Percentiles rank a stretch among this genome's conserved stretches.
These are phyloP conservation scores for Papilio gigon DNA, from an alignment of 2,888 invertebrate species.

Conservation along the genomic window DNA sequence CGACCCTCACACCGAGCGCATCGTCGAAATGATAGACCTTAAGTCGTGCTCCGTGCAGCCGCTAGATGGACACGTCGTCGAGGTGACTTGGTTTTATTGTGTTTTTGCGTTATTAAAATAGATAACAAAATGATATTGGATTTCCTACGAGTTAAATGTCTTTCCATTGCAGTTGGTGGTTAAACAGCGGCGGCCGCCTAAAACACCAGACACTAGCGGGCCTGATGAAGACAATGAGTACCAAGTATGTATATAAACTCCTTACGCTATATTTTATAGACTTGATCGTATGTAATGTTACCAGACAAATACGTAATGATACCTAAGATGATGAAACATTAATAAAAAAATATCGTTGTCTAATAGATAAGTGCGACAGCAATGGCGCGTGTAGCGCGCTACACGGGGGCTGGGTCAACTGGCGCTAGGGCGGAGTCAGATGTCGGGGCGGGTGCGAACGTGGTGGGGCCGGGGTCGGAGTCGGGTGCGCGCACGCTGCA, in stretches of 20 bases:
- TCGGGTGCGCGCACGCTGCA: constrained; percentile 54
- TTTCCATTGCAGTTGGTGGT: constrained; percentile 56
- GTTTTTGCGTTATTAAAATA: constrained; percentile 1
- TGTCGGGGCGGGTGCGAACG: constrained; percentile 23
- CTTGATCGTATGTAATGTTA: background rate
- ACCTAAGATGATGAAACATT: too few species aligned
- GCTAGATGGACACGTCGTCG: constrained; percentile 58
- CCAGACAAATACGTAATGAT: background rate
- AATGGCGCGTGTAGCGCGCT: constrained; percentile 74
- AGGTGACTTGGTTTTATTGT: constrained; percentile 52
- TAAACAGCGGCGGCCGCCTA: constrained; percentile 50
- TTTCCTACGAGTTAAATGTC: background rate
- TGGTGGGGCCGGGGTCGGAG: constrained; percentile 20
- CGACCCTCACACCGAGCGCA: constrained; percentile 63
- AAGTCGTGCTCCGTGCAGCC: constrained; percentile 59
- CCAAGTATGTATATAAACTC: constrained; percentile 52
- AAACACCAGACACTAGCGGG: constrained; percentile 46
- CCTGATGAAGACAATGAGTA: constrained; percentile 63
- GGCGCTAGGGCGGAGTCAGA: background rate
- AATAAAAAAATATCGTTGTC: too few species aligned
- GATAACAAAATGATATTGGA: background rate
- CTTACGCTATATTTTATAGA: background rate
- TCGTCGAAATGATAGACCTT: constrained; percentile 71
- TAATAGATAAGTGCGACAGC: constrained; percentile 65
- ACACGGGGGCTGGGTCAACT: constrained; percentile 61